Evolutionary conservation across 2,797 vertebrate genomes (phyloP), one percentile per base, ranked within the genome.

Genomic region (Xerus rutilus): DNA sequence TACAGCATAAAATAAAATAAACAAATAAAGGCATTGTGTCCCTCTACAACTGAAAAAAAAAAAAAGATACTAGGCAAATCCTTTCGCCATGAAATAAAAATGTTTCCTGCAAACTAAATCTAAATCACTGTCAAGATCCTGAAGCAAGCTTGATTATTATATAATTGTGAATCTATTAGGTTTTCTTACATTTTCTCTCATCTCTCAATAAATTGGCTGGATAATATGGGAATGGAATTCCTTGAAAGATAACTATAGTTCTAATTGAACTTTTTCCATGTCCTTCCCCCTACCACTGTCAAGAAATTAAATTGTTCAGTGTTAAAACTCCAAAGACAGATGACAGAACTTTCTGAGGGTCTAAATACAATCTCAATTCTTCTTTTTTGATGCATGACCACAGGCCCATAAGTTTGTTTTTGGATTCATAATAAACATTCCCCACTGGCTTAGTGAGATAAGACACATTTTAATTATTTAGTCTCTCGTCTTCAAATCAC

Each of bases 391-490:
- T 86, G 43, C 78, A 88, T 59, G 90, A 96, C 78, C 84, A 94
- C 39, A 54, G 62, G n/a, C 59, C 74, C 57, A 3, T 88, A 84
- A 77, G 78, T 94, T 95, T 92, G 49, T 54, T 96, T 11, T 0
- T 96, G 39, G 25, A 52, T 83, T 86, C 49, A 18, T 98, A 91
- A 94, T 74, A 57, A 97, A 17, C 67, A 65, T 96, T 89, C 96
- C 76, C 35, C 85, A 69, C 90, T 97, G 91, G 49, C 94, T 94
- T 95, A 21, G 25, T 69, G 52, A 96, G 93, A 88, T 96, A 97
- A 98, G 92, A 5, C 35, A 49, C 65, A 79, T 90, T 95, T 94
- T 95, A 97, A 92, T 76, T 35, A 81, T 93, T 96, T 96, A 97
- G 64, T 96, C 97, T 97, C 86, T 96, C 59, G 49, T 93, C 96